Evolutionary conservation across 2,797 vertebrate genomes (phyloP).

Genomic region (Pangasius krempfi): DNA sequence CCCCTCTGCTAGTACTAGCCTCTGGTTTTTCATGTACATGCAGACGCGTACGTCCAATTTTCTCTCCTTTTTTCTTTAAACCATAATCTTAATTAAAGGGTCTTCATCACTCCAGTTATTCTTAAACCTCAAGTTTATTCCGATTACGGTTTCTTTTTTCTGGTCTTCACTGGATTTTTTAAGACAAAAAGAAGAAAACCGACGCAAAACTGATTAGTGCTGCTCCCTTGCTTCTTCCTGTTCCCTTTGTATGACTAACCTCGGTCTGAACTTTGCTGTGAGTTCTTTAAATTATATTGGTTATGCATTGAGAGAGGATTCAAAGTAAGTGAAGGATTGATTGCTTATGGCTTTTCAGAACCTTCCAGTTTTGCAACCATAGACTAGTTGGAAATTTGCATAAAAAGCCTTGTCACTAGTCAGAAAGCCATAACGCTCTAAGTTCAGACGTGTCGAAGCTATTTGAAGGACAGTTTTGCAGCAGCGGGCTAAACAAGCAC

Average conservation of each 20-base stretch:
- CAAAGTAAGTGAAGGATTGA: neutral
- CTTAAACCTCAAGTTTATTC: neutral
- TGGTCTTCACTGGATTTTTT: neutral
- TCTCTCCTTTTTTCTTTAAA: neutral
- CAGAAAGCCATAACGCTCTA: conserved; percentile 1
- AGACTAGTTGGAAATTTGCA: conserved; percentile 19
- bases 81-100: neutral
- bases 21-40: conserved; percentile 25
- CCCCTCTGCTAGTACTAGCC: neutral
- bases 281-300: neutral
- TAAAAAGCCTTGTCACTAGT: neutral
- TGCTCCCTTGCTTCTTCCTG: neutral
- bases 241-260: neutral
- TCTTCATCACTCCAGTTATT: neutral
- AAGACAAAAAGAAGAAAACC: neutral
- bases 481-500: conserved; percentile 1
- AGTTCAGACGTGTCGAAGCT: conserved; percentile 22
- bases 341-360: neutral
- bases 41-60: neutral
- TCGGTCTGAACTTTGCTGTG: neutral
- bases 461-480: conserved; percentile 11
- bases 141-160: no score
- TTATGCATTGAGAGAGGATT: neutral
- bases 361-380: neutral
- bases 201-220: neutral